Percentiles rank a stretch among this genome's conserved stretches.
Conservation (phyloP, 2,113 vertebrate species). For the Actenoides hombroni region DNA sequence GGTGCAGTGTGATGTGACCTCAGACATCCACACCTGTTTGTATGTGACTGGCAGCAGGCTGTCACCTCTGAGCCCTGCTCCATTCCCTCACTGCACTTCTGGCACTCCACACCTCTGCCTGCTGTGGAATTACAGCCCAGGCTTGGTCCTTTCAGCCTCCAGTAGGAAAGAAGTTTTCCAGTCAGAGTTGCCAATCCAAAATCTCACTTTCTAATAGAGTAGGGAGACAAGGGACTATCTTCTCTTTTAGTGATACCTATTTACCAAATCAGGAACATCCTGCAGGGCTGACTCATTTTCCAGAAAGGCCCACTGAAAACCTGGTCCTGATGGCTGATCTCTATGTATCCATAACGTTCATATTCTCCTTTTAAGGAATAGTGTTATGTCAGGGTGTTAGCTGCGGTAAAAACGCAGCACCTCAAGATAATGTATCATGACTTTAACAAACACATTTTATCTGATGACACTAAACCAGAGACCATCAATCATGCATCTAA, state of each 20-base stretch:
- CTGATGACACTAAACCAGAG: constrained; percentile 32
- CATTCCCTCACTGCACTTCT: fast-evolving
- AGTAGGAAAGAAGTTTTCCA: neutral
- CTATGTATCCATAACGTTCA: no score
- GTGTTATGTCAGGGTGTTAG: neutral
- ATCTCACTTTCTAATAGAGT: neutral
- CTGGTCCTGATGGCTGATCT: neutral
- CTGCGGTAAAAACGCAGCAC: neutral
- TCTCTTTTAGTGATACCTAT: neutral
- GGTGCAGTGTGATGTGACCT: fast-evolving
- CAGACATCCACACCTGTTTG: fast-evolving
- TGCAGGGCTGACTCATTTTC: neutral
- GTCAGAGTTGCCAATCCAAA: neutral
- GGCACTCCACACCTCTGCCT: neutral
- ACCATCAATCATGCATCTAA: constrained; percentile 3
- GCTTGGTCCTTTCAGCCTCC: fast-evolving
- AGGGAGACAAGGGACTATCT: neutral
- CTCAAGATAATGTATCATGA: neutral
- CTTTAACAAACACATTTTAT: neutral
- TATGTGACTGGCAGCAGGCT: neutral
- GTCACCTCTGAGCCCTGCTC: neutral
- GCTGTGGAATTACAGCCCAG: neutral
- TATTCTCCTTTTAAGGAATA: neutral
- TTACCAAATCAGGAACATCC: neutral
- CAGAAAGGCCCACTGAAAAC: neutral